Evolutionary conservation across 1,140 invertebrate genomes (phyloP), one percentile per base, ranked within the genome.

Genomic region (Olivierus martensii): DNA sequence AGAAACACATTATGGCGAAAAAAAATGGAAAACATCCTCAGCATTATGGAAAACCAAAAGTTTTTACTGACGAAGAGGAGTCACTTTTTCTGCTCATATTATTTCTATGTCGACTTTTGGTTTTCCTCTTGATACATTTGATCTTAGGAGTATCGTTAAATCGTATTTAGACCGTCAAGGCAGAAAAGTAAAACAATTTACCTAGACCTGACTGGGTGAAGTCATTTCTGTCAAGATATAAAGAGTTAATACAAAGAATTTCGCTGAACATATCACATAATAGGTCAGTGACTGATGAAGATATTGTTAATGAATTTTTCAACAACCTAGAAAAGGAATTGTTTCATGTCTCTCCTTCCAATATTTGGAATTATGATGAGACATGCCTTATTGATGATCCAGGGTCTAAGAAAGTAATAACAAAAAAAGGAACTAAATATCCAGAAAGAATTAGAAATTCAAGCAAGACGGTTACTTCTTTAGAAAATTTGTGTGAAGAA

Each of bases 381-480:
- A 72, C 67, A 4, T 69, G 71, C 57, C 53, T 69, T n/a, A 58
- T 52, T 0, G 68, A 70, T 56, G 63, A 72, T 58, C 63, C 64
- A 10, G 65, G 67, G 21, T 58, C 56, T 12, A 54, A 64, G 57
- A 62, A 61, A 53, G 45, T 54, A 28, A 55, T 67, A 18, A 55
- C 57, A 45, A 62, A 61, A 39, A 59, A 63, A 50, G 61, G 60
- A 10, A 55, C 50, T 22, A 68, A 68, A 57, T 63, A 67, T 51
- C 61, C 65, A 4, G 65, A 68, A 58, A 58, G 58, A 28, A 55
- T 68, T 14, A 48, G 61, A 18, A 66, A 69, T 55, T 59, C 47
- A 17, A 61, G 62, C 3, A 69, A 69, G 52, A 46, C 63, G 19
- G 49, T 56, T 12, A 65, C 62, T 35, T 69, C 66, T 10, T 39